phyloP scores from a whole-genome alignment of 2,888 invertebrate species.

The Eupeodes latifasciatus region DNA sequence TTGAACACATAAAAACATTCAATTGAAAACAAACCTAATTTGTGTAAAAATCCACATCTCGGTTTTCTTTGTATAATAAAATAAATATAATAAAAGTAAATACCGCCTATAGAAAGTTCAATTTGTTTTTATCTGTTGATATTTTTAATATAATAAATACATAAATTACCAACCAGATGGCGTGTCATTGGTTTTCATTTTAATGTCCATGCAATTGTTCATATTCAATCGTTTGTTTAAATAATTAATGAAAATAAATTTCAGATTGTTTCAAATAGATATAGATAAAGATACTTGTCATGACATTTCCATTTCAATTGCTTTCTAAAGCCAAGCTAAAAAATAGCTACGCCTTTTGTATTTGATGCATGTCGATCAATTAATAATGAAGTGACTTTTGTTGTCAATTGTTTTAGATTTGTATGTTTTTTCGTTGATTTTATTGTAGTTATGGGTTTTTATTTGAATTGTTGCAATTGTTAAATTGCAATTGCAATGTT shows the following conservation, averaged over 20 bases:
- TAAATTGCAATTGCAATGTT: neutral
- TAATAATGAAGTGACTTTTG: constrained; percentile 60
- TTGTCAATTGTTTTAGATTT: constrained; percentile 44
- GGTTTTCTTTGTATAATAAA: constrained; percentile 3
- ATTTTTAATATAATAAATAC: neutral
- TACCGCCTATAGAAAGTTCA: no score
- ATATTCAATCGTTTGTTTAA: constrained; percentile 5
- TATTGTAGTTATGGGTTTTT: neutral
- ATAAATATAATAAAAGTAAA: neutral
- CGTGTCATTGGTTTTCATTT: constrained; percentile 17
- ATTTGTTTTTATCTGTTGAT: neutral
- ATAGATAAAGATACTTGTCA: constrained; percentile 24
- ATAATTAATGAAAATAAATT: constrained; percentile 8
- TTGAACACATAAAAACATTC: neutral
- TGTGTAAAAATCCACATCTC: neutral
- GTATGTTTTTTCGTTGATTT: constrained; percentile 25
- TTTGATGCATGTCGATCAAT: constrained; percentile 61
- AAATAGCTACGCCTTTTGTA: constrained; percentile 4
- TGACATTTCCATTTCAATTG: constrained; percentile 47
- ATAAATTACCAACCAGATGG: constrained; percentile 23
- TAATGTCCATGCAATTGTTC: constrained; percentile 15
- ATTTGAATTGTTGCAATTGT: constrained; percentile 1
- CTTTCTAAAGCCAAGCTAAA: neutral
- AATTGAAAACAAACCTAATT: neutral
- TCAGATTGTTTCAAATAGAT: constrained; percentile 45